Conservation (phyloP, 2,113 vertebrate species). For the Azemiops feae region DNA sequence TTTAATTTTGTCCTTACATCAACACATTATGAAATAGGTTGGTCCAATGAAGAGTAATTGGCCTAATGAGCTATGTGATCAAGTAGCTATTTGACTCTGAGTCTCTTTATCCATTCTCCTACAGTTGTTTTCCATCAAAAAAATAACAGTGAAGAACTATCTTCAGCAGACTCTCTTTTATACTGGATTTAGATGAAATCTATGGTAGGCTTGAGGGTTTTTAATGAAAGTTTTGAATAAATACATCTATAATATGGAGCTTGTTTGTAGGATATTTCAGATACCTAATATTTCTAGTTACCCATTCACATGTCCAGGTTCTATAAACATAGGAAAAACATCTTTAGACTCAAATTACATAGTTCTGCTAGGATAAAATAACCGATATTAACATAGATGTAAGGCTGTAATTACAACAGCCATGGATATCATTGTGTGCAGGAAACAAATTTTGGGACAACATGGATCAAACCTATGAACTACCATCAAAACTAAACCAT, state of each 20-base stretch:
- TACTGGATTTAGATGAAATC: not conserved
- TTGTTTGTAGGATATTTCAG: not conserved
- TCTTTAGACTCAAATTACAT: not conserved
- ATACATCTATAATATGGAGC: not conserved
- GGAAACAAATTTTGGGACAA: not conserved
- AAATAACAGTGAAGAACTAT: not conserved
- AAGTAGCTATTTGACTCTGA: not conserved
- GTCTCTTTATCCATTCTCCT: not conserved
- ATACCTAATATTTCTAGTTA: not conserved
- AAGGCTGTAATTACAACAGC: not conserved
- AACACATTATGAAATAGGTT: not conserved
- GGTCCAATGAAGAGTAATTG: not conserved
- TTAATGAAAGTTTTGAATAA: not conserved
- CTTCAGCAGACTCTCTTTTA: not conserved
- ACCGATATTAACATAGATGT: too few relatives aligned
- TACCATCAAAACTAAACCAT: not conserved
- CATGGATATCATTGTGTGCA: not conserved
- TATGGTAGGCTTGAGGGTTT: not conserved
- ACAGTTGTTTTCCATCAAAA: not conserved
- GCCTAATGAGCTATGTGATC: not conserved
- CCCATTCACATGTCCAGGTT: not conserved
- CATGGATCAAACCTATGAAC: not conserved
- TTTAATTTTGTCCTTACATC: not conserved
- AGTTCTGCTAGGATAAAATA: not conserved
- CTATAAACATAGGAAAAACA: not conserved